Percentiles rank a stretch among this genome's conserved stretches.
Conservation (phyloP, 2,797 vertebrate genomes). For the Phrynocephalus vlangalii region DNA sequence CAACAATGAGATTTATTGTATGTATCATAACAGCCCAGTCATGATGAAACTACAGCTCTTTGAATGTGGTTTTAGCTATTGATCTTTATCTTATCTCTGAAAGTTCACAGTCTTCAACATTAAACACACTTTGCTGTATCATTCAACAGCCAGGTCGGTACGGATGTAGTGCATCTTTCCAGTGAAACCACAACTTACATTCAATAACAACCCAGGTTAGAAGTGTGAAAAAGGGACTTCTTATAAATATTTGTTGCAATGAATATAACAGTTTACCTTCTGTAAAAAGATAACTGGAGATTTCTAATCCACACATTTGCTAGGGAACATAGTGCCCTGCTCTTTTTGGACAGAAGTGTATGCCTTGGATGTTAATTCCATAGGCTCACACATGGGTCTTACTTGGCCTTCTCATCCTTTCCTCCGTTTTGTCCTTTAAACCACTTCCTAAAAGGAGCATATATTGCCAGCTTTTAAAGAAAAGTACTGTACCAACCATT, state of each 20-base stretch:
- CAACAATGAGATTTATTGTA: background rate
- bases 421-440: too few relatives aligned
- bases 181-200: constrained; percentile 11
- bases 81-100: background rate
- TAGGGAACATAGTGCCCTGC: too few relatives aligned
- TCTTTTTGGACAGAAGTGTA: background rate
- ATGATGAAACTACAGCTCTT: constrained; percentile 10
- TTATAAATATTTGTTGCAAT: background rate
- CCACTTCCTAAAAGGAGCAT: too few relatives aligned
- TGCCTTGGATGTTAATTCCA: background rate
- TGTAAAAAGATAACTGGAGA: too few relatives aligned
- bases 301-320: too few relatives aligned
- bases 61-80: background rate
- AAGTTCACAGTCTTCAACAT: background rate
- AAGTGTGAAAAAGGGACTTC: background rate
- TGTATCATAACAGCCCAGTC: background rate
- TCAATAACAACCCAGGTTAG: constrained; percentile 24
- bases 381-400: too few relatives aligned
- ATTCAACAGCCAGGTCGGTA: constrained; percentile 19
- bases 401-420: too few relatives aligned
- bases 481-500: too few relatives aligned
- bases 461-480: too few relatives aligned
- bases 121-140: background rate
- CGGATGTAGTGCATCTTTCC: constrained; percentile 1
- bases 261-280: too few relatives aligned